Evolutionary conservation across 2,888 invertebrate species (phyloP).

Genomic region (Meiosimyza decipiens): DNA sequence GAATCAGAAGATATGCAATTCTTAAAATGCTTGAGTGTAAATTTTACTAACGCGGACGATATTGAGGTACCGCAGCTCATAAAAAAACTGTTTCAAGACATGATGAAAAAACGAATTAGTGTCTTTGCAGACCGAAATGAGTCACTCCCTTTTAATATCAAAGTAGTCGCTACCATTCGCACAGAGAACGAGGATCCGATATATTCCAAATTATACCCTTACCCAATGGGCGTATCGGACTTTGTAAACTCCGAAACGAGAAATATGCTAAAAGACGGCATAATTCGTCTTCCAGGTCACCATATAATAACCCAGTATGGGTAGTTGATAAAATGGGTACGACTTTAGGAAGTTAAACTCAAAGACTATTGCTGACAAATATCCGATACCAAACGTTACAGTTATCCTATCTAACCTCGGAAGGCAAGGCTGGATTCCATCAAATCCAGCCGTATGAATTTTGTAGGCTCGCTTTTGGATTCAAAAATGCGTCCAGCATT

Average conservation of each 20-base stretch:
- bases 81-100: too few species aligned
- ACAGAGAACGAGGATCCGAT: too few species aligned
- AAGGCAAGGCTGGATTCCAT: conserved; percentile 40
- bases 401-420: conserved; percentile 40
- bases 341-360: conserved; percentile 35
- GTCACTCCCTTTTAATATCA: too few species aligned
- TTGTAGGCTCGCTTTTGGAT: conserved; percentile 34
- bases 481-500: conserved; percentile 36
- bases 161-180: too few species aligned
- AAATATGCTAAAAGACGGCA: conserved; percentile 27
- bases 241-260: conserved; percentile 39
- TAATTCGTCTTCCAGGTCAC: conserved; percentile 35
- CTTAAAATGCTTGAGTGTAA: too few species aligned
- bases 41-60: too few species aligned
- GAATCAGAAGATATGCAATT: too few species aligned
- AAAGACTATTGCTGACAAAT: conserved; percentile 43
- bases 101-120: too few species aligned
- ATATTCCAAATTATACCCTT: too few species aligned
- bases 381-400: conserved; percentile 39
- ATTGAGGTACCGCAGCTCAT: too few species aligned
- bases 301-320: conserved; percentile 36
- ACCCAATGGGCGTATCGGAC: too few species aligned
- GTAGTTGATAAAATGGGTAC: conserved; percentile 22
- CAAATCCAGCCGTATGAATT: conserved; percentile 42
- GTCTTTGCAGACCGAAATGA: too few species aligned